phyloP scores from a whole-genome alignment of 1,140 invertebrate species.

The Lasioglossum baleicum region DNA sequence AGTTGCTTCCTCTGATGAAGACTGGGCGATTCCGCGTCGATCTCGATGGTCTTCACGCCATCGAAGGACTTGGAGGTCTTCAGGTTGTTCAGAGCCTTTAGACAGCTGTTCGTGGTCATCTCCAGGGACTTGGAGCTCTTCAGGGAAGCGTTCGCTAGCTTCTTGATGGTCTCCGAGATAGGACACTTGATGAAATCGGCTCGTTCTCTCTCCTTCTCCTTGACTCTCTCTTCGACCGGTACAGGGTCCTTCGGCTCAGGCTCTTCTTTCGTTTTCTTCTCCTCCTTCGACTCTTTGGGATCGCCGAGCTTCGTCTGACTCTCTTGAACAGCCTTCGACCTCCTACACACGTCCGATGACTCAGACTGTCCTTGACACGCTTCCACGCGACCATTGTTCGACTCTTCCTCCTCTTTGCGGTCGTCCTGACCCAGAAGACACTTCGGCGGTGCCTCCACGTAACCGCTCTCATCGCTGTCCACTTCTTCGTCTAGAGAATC shows the following conservation, averaged over 20 bases:
- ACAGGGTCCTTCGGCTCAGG: conserved; percentile 49
- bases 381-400: conserved; percentile 9
- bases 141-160: conserved; percentile 75
- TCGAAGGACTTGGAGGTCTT: conserved; percentile 71
- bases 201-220: conserved; percentile 67
- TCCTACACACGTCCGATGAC: background rate
- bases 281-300: conserved; percentile 39
- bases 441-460: conserved; percentile 79
- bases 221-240: conserved; percentile 59
- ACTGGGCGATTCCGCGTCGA: conserved; percentile 75
- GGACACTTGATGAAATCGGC: conserved; percentile 75
- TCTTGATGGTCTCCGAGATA: conserved; percentile 77
- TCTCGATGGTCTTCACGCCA: conserved; percentile 55
- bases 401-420: conserved; percentile 53
- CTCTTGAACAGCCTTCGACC: background rate
- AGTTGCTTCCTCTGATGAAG: conserved; percentile 76
- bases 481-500: conserved; percentile 75
- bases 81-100: conserved; percentile 70
- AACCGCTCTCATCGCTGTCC: conserved; percentile 81
- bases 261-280: conserved; percentile 37
- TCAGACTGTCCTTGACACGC: background rate
- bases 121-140: conserved; percentile 74
- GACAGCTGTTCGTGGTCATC: conserved; percentile 69
- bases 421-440: conserved; percentile 68
- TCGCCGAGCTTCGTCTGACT: conserved; percentile 27